Conservation (phyloP, 2,888 invertebrate species). For the Cryptops parisi region DNA sequence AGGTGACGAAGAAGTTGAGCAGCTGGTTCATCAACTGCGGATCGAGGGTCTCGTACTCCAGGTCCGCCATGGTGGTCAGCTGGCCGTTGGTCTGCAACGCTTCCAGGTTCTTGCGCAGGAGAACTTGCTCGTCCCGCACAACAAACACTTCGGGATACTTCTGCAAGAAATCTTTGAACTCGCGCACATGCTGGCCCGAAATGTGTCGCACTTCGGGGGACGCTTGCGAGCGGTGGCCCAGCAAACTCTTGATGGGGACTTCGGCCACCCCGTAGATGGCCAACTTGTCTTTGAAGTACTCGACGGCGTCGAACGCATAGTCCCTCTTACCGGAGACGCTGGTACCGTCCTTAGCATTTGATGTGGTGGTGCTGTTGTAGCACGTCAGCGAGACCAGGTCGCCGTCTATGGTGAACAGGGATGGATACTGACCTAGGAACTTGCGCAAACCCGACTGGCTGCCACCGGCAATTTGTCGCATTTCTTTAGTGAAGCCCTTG, state of each 20-base stretch:
- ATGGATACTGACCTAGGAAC: slow-evolving; percentile 91
- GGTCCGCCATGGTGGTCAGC: slow-evolving; percentile 18
- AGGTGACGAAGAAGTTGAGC: slow-evolving; percentile 18
- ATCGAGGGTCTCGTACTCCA: slow-evolving; percentile 21
- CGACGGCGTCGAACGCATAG: slow-evolving; percentile 91
- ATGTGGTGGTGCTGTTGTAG: slow-evolving; percentile 19
- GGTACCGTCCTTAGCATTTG: slow-evolving; percentile 16
- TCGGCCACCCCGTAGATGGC: slow-evolving; percentile 91
- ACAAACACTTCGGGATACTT: slow-evolving; percentile 74
- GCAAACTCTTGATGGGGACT: slow-evolving; percentile 88
- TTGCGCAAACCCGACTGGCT: slow-evolving; percentile 94
- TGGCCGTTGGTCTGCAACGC: slow-evolving; percentile 11
- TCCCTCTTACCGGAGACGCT: slow-evolving; percentile 45
- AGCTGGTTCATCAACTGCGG: slow-evolving; percentile 24
- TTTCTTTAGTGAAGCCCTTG: slow-evolving; percentile 85
- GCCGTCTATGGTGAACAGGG: slow-evolving; percentile 86
- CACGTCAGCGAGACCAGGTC: slow-evolving; percentile 40
- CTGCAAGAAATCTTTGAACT: slow-evolving; percentile 76
- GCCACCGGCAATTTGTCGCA: slow-evolving; percentile 49
- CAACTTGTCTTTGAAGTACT: slow-evolving; percentile 91
- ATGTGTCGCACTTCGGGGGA: slow-evolving; percentile 94
- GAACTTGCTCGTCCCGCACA: slow-evolving; percentile 65
- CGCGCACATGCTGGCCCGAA: slow-evolving; percentile 83
- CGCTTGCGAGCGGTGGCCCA: slow-evolving; percentile 90
- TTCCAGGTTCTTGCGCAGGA: slow-evolving; percentile 45